Percentiles rank a stretch among this genome's conserved stretches.
These are phyloP conservation scores for Hyaena hyaena DNA, from an alignment of 2,113 vertebrate species.

Conservation along the genomic window DNA sequence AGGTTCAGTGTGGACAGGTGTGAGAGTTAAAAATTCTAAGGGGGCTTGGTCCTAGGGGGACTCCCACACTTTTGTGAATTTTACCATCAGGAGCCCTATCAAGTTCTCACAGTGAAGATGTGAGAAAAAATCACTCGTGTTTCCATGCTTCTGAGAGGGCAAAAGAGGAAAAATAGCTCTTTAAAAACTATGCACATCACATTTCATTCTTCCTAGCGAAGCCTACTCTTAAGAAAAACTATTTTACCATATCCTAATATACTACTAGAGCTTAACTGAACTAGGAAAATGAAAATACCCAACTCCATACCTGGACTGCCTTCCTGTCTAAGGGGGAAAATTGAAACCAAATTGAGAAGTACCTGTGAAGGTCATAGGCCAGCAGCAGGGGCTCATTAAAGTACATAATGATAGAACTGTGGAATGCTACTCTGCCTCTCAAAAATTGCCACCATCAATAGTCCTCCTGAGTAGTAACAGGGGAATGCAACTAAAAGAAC, in stretches of 20 bases:
- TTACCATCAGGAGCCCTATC: neutral
- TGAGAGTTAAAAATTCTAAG: neutral
- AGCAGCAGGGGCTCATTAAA: neutral
- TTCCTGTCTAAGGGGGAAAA: neutral
- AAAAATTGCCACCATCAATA: neutral
- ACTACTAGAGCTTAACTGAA: neutral
- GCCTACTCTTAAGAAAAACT: neutral
- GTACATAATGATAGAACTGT: neutral
- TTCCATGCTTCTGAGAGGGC: neutral
- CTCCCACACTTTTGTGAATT: neutral
- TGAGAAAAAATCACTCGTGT: neutral
- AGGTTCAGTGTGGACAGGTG: neutral
- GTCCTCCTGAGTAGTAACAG: neutral
- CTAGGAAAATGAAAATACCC: neutral
- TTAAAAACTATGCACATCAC: neutral
- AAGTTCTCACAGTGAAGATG: neutral
- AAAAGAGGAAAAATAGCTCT: neutral
- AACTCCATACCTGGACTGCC: neutral
- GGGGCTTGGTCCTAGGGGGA: neutral
- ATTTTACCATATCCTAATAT: neutral
- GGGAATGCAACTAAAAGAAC: neutral
- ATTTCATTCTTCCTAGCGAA: neutral
- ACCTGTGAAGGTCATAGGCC: neutral
- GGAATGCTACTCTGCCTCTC: neutral
- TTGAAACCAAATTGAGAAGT: neutral